Percentiles rank a stretch among this genome's conserved stretches.
Conservation (phyloP, 2,113 vertebrate species). For the Puntigrus tetrazona region DNA sequence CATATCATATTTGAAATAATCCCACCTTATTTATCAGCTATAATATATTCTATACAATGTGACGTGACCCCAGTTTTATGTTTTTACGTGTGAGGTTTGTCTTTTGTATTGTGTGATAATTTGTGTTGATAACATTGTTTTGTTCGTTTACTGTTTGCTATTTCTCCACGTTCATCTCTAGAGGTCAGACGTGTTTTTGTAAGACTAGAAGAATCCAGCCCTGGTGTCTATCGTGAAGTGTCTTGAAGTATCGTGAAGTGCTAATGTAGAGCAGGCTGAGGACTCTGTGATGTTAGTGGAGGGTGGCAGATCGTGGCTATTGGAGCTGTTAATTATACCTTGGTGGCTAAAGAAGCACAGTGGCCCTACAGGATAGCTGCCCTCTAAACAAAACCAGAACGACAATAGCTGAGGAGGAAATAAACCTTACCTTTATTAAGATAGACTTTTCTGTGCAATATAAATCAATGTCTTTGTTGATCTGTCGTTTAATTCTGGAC, state of each 20-base stretch:
- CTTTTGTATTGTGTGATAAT: constrained; percentile 35
- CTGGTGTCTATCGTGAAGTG: constrained; percentile 27
- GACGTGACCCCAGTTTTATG: constrained; percentile 44
- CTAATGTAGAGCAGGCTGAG: constrained; percentile 26
- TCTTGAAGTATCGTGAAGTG: constrained; percentile 35
- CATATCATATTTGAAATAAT: constrained; percentile 43
- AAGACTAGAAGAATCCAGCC: constrained; percentile 29
- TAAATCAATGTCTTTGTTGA: constrained; percentile 37
- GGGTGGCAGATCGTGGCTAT: constrained; percentile 3
- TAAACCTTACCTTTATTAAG: constrained; percentile 24
- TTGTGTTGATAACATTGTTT: constrained; percentile 42
- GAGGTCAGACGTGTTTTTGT: background rate
- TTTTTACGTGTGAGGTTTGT: constrained; percentile 30
- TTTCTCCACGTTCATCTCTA: constrained; percentile 43
- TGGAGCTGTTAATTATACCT: constrained; percentile 19
- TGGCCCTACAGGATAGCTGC: background rate
- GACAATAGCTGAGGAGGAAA: background rate
- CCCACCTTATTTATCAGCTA: constrained; percentile 48
- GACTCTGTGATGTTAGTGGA: constrained; percentile 20
- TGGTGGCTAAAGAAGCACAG: constrained; percentile 6
- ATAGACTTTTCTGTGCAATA: constrained; percentile 38
- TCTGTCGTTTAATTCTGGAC: constrained; percentile 33
- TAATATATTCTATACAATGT: constrained; percentile 47
- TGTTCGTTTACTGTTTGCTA: constrained; percentile 43
- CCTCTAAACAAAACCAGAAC: constrained; percentile 25